Percentiles rank a stretch among this genome's conserved stretches.
phyloP scores from a whole-genome alignment of 2,888 invertebrate species.

The Andrena chrysosceles region DNA sequence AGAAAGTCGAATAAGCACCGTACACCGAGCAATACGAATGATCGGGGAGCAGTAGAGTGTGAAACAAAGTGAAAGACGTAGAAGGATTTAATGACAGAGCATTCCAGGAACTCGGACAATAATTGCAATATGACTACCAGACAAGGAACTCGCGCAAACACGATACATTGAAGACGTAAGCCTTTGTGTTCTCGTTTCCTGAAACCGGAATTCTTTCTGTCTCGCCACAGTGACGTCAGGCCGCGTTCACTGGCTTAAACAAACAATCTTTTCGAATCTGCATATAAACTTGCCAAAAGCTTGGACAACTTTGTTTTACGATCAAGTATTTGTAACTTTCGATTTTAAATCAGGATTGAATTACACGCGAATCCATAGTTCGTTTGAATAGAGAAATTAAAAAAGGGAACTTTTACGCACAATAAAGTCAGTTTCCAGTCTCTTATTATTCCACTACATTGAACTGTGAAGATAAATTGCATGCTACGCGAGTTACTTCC shows the following conservation, averaged over 20 bases:
- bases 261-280: not conserved
- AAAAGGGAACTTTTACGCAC: not conserved
- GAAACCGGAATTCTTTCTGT: not conserved
- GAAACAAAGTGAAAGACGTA: slow-evolving; percentile 35
- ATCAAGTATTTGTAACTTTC: no score
- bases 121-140: not conserved
- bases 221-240: not conserved
- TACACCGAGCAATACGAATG: slow-evolving; percentile 49
- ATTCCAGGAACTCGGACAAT: slow-evolving; percentile 35
- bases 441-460: no score
- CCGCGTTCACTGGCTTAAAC: not conserved
- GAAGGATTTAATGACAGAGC: slow-evolving; percentile 21
- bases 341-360: not conserved
- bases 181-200: not conserved
- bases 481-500: not conserved
- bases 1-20: slow-evolving; percentile 66
- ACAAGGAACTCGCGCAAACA: not conserved
- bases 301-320: no score
- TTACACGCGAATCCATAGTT: not conserved
- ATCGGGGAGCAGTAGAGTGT: slow-evolving; percentile 31
- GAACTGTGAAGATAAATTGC: not conserved
- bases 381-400: not conserved
- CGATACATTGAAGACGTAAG: slow-evolving; percentile 2
- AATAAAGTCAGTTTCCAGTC: not conserved
- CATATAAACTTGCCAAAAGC: not conserved